Base-by-base conservation (phyloP, 2,888 invertebrate species). In the Cristatella mucedo region DNA sequence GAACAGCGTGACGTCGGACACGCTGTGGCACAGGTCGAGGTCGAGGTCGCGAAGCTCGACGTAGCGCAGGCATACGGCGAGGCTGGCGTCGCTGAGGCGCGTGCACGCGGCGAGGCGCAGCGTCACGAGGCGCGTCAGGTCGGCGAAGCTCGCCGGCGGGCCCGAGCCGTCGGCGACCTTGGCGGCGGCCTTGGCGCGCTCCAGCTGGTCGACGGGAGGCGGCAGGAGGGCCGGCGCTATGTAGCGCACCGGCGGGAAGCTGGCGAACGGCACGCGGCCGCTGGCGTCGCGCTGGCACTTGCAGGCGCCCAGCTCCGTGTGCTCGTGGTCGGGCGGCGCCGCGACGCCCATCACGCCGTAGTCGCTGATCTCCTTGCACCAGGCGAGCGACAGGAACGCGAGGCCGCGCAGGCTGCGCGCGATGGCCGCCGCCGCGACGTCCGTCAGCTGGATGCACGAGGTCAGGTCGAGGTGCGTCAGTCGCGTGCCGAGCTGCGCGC, bases 401-500 rank as follows among this genome's bases (percentile, higher is more conserved):
- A 81, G 64, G 47, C 68, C 61, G 13, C 71, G 57, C 51, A 78
- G 71, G 50, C 76, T 71, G 49, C 74, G 72, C 44, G 78, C 76
- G 47, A 81, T 72, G 30, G 73, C 73, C 66, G 79, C 76, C 39
- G 79, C 68, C 15, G 55, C 74, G 43, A 69, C 69, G 54, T 80
- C 78, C 3, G 78, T 78, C 1, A 80, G 74, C n/a, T 74, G 75
- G 64, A 76, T 74, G 55, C 80, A 80, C 49, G 74, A 75, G 42
- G 75, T 75, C 33, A 80, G 56, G 55, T 80, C 76, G 18, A 81
- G 65, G 18, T 69, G 61, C 1, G 66, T 69, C 31, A 80, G 62
- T 42, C 73, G 71, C 1, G 72, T 71, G n/a, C n/a, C n/a, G 41
- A 77, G 64, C 47, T 68, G 70, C 50, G 71, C 70, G 6, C 76